These are phyloP conservation scores for Macropodus opercularis DNA, from an alignment of 2,797 vertebrate species.

Conservation along the genomic window DNA sequence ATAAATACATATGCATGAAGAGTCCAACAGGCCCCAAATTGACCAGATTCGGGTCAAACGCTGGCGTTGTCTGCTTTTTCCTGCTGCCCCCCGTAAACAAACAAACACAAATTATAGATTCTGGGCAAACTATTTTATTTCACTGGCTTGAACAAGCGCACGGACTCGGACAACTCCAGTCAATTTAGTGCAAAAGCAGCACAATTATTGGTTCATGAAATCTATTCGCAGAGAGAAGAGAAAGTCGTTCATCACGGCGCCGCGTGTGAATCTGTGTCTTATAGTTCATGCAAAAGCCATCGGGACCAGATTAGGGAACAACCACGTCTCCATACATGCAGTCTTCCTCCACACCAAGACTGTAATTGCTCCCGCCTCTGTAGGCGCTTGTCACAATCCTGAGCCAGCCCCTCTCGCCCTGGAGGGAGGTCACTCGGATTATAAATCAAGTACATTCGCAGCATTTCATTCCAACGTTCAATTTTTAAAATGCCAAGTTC, in stretches of 20 bases:
- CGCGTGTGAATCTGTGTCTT: not conserved
- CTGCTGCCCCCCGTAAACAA: not conserved
- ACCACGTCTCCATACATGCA: slow-evolving; percentile 87
- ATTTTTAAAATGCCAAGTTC: slow-evolving; percentile 35
- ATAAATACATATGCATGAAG: slow-evolving; percentile 2
- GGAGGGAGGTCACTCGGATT: slow-evolving; percentile 10
- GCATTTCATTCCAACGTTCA: slow-evolving; percentile 4
- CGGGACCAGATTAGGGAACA: slow-evolving; percentile 65
- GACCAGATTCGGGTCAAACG: too few species aligned
- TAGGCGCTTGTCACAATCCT: slow-evolving; percentile 89
- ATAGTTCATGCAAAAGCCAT: not conserved
- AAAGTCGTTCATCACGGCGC: not conserved
- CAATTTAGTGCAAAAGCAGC: not conserved
- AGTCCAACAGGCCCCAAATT: not conserved
- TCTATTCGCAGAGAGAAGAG: not conserved
- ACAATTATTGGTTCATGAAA: not conserved
- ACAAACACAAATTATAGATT: not conserved
- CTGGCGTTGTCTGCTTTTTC: not conserved
- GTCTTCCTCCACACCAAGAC: slow-evolving; percentile 86
- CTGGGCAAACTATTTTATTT: not conserved
- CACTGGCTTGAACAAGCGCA: not conserved
- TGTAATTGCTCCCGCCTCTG: slow-evolving; percentile 85
- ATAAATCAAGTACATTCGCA: slow-evolving; percentile 5
- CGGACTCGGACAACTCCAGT: not conserved
- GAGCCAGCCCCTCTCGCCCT: slow-evolving; percentile 93